These are phyloP conservation scores for Halictus rubicundus DNA, from an alignment of 1,140 invertebrate species.

Conservation along the genomic window DNA sequence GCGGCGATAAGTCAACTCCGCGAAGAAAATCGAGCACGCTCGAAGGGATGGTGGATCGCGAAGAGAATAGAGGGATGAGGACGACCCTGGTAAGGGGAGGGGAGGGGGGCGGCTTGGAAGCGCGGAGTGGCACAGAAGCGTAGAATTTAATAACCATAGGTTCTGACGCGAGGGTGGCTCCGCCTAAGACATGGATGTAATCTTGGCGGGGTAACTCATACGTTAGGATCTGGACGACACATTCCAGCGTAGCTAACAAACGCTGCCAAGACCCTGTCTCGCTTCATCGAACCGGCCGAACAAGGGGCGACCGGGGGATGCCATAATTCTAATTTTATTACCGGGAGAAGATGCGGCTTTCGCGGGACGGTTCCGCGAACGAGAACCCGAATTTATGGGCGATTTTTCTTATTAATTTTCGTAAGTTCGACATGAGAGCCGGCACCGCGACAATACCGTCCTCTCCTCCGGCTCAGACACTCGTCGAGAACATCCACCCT, in stretches of 20 bases:
- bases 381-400: slow-evolving; percentile 76
- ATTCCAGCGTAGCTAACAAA: slow-evolving; percentile 78
- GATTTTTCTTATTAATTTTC: slow-evolving; percentile 82
- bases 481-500: neutral
- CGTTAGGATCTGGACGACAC: slow-evolving; percentile 75
- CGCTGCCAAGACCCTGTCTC: slow-evolving; percentile 55
- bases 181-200: slow-evolving; percentile 76
- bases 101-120: neutral
- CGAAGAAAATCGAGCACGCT: slow-evolving; percentile 43
- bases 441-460: slow-evolving; percentile 68
- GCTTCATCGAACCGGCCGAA: slow-evolving; percentile 22
- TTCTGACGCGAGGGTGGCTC: slow-evolving; percentile 52
- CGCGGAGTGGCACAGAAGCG: slow-evolving; percentile 52
- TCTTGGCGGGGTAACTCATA: slow-evolving; percentile 77
- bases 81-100: no score
- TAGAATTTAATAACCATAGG: slow-evolving; percentile 80
- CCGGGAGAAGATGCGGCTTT: slow-evolving; percentile 63
- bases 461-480: neutral
- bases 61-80: neutral
- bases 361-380: slow-evolving; percentile 32
- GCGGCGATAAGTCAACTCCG: slow-evolving; percentile 71
- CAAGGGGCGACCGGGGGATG: slow-evolving; percentile 19
- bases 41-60: slow-evolving; percentile 16
- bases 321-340: slow-evolving; percentile 81
- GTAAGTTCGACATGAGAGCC: slow-evolving; percentile 79